These are phyloP conservation scores for Euwallacea fornicatus DNA, from an alignment of 1,140 invertebrate species.

Conservation along the genomic window DNA sequence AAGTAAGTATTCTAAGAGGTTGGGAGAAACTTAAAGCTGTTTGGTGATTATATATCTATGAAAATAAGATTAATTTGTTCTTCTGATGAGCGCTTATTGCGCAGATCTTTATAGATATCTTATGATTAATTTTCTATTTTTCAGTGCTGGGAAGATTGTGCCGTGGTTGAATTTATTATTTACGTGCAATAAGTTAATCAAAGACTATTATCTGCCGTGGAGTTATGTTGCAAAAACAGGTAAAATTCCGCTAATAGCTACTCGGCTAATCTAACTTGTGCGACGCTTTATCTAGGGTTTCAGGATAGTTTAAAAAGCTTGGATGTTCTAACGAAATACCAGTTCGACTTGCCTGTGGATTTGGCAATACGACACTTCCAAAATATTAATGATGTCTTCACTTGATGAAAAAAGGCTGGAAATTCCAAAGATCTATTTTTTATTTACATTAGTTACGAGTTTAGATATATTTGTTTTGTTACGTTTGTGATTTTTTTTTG, in stretches of 20 bases:
- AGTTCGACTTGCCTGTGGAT: conserved; percentile 94
- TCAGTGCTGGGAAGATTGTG: conserved; percentile 84
- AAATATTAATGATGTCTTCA: conserved; percentile 97
- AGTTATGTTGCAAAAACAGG: conserved; percentile 94
- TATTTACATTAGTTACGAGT: neutral
- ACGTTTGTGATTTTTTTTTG: conserved; percentile 2
- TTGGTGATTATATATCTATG: no score
- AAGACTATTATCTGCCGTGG: conserved; percentile 90
- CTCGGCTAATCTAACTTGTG: no score
- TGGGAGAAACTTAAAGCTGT: no score
- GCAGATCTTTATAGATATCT: no score
- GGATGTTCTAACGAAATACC: conserved; percentile 80
- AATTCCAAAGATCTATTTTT: neutral
- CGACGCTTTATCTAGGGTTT: conserved; percentile 67
- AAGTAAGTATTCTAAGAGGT: conserved; percentile 68
- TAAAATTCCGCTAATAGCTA: conserved; percentile 47
- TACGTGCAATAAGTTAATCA: conserved; percentile 83
- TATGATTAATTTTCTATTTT: no score
- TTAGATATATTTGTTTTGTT: conserved; percentile 23
- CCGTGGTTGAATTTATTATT: conserved; percentile 93
- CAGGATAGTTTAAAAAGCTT: conserved; percentile 91
- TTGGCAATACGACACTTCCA: conserved; percentile 93
- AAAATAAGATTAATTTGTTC: no score
- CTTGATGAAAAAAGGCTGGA: conserved; percentile 52
- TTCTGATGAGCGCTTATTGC: no score